A percentile compares a stretch with the other conserved stretches of the same genome.
Evolutionary conservation across 2,888 invertebrate species (phyloP).

Genomic region (Tuta absoluta): DNA sequence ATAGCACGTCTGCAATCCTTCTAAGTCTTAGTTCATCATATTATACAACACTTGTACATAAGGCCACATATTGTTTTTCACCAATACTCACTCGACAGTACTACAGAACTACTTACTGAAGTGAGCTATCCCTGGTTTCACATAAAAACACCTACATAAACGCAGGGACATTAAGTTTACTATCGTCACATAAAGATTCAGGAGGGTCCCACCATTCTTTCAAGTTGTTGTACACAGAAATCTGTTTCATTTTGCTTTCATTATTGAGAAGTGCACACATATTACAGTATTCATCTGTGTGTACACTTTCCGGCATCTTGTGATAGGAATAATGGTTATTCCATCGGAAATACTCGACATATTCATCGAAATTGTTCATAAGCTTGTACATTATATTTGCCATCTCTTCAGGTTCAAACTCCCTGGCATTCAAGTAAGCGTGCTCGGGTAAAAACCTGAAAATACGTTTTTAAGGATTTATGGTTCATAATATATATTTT

Average conservation of each 20-base stretch:
- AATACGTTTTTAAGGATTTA: background rate
- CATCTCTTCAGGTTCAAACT: background rate
- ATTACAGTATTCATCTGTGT: conserved; percentile 15
- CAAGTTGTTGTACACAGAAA: conserved; percentile 2
- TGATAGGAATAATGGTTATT: conserved; percentile 12
- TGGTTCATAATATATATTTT: no score
- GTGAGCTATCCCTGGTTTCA: no score
- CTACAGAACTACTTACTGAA: no score
- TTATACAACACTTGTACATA: no score
- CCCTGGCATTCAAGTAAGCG: background rate
- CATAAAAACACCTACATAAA: no score
- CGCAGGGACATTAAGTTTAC: background rate
- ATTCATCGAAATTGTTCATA: background rate
- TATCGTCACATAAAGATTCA: background rate
- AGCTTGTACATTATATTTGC: conserved; percentile 4
- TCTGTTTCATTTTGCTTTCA: background rate
- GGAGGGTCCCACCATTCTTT: background rate
- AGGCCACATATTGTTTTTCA: no score
- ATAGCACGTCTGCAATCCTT: no score
- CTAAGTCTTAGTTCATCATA: no score
- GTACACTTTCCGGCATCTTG: background rate
- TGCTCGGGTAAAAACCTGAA: background rate
- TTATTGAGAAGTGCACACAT: conserved; percentile 1
- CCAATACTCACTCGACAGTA: no score
- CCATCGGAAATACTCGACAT: conserved; percentile 15